Percentiles rank a stretch among this genome's conserved stretches.
These are phyloP conservation scores for Hypsopygia costalis DNA, from an alignment of 2,888 invertebrate genomes.

Conservation along the genomic window DNA sequence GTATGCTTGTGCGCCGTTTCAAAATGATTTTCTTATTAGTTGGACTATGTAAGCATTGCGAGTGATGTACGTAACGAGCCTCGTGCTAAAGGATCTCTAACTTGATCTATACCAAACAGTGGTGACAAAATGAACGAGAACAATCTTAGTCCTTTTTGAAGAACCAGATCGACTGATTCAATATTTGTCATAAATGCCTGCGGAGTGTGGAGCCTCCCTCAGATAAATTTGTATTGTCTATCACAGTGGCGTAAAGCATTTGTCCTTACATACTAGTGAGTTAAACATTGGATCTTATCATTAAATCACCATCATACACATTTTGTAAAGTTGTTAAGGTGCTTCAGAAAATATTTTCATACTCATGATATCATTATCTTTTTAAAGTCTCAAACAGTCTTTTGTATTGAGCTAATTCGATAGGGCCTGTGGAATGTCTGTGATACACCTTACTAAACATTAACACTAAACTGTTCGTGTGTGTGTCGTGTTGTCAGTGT, in stretches of 20 bases:
- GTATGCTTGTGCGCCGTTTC: too few species aligned
- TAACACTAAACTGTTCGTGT: constrained; percentile 23
- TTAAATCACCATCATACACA: constrained; percentile 74
- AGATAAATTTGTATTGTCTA: constrained; percentile 70
- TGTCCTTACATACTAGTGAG: constrained; percentile 79
- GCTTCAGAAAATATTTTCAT: constrained; percentile 72
- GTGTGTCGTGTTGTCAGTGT: constrained; percentile 33
- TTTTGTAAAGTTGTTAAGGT: constrained; percentile 71
- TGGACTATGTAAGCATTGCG: too few species aligned
- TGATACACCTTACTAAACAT: constrained; percentile 36
- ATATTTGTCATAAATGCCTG: constrained; percentile 52
- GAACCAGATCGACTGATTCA: constrained; percentile 14
- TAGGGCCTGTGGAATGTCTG: constrained; percentile 72
- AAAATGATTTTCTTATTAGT: too few species aligned
- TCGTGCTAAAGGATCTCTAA: constrained; percentile 20
- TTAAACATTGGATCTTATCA: constrained; percentile 72
- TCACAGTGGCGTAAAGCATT: constrained; percentile 79
- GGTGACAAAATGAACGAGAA: constrained; percentile 43
- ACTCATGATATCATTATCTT: constrained; percentile 60
- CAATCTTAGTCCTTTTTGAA: constrained; percentile 42
- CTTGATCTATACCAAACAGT: constrained; percentile 25
- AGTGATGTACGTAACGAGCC: too few species aligned
- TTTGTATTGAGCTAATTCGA: constrained; percentile 73
- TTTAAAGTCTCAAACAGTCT: constrained; percentile 74
- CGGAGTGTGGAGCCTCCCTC: constrained; percentile 54